These are phyloP conservation scores for Slavum lentiscoides DNA, from an alignment of 2,888 invertebrate species.

Conservation along the genomic window DNA sequence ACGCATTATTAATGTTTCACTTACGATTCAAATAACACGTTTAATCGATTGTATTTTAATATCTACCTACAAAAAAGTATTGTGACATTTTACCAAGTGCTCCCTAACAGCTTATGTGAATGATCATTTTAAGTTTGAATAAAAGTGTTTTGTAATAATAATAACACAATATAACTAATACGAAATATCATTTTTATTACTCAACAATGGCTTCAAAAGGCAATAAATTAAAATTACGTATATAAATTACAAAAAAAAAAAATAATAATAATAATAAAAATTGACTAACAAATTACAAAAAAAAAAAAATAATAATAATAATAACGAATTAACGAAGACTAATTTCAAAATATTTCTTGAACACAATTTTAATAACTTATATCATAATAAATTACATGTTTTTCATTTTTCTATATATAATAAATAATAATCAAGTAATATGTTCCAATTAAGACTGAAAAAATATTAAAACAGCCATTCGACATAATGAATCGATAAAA, in stretches of 20 bases:
- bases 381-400: not conserved
- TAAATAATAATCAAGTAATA: not conserved
- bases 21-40: no score
- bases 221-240: conserved; percentile 18
- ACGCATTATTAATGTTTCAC: no score
- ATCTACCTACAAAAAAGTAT: no score
- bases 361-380: conserved; percentile 35
- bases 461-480: conserved; percentile 25
- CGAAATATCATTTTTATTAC: conserved; percentile 31
- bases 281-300: conserved; percentile 38
- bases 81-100: no score
- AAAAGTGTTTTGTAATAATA: not conserved
- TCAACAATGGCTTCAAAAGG: conserved; percentile 34
- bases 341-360: conserved; percentile 40
- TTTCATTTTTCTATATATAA: not conserved
- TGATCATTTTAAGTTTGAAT: not conserved
- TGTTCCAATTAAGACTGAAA: conserved; percentile 8
- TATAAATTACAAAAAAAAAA: conserved; percentile 8
- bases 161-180: conserved; percentile 3
- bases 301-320: conserved; percentile 23
- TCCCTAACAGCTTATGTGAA: no score
- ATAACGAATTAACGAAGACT: conserved; percentile 37
- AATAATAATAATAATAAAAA: conserved; percentile 17
- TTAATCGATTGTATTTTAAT: no score
- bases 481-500: not conserved